Evolutionary conservation across 2,888 invertebrate species (phyloP).

Genomic region (Pheosia gnoma): DNA sequence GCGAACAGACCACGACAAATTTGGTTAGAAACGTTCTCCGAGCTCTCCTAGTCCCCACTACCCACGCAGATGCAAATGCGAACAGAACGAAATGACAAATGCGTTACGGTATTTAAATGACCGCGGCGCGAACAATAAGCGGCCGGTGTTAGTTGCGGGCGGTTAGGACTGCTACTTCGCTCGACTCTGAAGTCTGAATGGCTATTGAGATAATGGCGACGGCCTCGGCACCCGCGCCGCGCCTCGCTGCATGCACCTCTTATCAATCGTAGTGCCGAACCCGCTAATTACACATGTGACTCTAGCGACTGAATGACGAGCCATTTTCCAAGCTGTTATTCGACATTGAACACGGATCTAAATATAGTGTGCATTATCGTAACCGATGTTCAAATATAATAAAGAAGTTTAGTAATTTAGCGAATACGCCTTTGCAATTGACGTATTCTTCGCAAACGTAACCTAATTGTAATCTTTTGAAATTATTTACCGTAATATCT

Average conservation of each 20-base stretch:
- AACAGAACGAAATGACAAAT: conserved; percentile 23
- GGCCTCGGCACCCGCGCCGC: conserved; percentile 5
- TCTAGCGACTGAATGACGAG: conserved; percentile 11
- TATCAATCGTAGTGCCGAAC: conserved; percentile 7
- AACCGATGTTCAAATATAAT: conserved; percentile 7
- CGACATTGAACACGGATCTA: conserved; percentile 31
- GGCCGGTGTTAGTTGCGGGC: conserved; percentile 15
- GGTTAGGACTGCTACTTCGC: conserved; percentile 10
- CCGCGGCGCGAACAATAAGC: conserved; percentile 19
- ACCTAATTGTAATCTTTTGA: too few relatives aligned
- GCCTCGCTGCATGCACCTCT: conserved; percentile 8
- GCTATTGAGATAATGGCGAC: conserved; percentile 12
- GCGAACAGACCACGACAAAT: too few relatives aligned
- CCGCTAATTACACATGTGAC: conserved; percentile 12
- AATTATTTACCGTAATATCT: too few relatives aligned
- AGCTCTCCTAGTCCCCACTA: too few relatives aligned
- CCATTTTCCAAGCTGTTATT: conserved; percentile 18
- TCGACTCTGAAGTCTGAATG: conserved; percentile 15
- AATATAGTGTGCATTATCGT: conserved; percentile 15
- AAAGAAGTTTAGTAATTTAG: neutral
- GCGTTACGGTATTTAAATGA: conserved; percentile 28
- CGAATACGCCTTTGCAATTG: neutral
- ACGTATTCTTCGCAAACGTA: neutral
- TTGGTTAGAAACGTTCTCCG: too few relatives aligned
- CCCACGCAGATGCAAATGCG: conserved; percentile 18